Base-by-base conservation (phyloP, 2,113 vertebrate species). In the Nerophis lumbriciformis region DNA sequence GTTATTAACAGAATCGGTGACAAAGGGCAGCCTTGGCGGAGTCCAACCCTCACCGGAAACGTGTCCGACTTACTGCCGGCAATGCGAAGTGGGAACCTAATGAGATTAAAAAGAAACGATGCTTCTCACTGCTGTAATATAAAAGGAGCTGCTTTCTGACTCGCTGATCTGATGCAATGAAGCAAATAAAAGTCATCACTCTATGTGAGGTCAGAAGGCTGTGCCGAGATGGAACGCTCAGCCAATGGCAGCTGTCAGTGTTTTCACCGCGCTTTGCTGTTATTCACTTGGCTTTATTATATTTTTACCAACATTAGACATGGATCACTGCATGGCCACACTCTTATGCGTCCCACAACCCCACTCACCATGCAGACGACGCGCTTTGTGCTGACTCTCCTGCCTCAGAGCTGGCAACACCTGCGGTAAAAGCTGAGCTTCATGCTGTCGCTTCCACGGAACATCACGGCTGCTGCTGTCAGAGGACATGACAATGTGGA, bases 261-360 rank as follows among this genome's bases (percentile, higher is more conserved):
- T 54, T 54, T 38, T 38, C 35, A 15, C 35, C 15, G 6, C 1
- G 35, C 35, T 54, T 54, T 54, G 53, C 53, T 38, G 36, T 54
- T 54, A 37, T 14, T 14, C 35, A 37, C 28, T 54, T 4, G 15
- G 53, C 10, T 54, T 37, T 54, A 38, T 37, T 38, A 37, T 37
- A 37, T 37, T 54, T 53, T 54, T n/a, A 14, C 37, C 35, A 54
- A 37, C 53, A 37, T 37, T 54, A 54, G 35, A 54, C 53, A 14
- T 54, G 53, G 53, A 8, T 54, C 35, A 35, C 35, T 14, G 21
- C 51, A 53, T 35, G 51, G 6, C 21, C 51, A 53, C 21, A 53
- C 21, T 35, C 42, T 45, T 45, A 45, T 45, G 42, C 42, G 10
- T 11, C 10, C 42, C 6, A 11, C 1, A 11, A 4, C 12, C 12